These are phyloP conservation scores for Bufo bufo DNA, from an alignment of 2,113 vertebrate species.

Conservation along the genomic window DNA sequence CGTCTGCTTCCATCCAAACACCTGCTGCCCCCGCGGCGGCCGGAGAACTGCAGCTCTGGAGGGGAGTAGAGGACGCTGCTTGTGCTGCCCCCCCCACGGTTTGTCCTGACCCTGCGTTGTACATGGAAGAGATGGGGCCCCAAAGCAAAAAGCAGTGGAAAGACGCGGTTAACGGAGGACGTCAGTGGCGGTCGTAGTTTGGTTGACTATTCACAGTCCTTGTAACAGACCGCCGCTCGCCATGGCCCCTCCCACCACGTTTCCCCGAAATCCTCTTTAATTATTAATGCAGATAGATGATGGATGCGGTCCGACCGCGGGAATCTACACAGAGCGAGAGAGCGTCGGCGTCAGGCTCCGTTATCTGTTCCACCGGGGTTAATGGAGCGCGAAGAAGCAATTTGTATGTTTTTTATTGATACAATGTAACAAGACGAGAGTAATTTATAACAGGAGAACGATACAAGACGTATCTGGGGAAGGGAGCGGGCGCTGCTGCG, in stretches of 20 bases:
- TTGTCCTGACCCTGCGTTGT: too few relatives aligned
- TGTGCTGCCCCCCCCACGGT: too few relatives aligned
- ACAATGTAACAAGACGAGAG: constrained; percentile 6
- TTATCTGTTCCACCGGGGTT: neutral
- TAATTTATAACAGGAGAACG: neutral
- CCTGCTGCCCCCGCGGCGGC: neutral
- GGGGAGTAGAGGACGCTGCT: too few relatives aligned
- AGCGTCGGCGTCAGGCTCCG: neutral
- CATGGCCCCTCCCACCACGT: neutral
- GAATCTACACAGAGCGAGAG: neutral
- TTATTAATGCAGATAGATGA: neutral
- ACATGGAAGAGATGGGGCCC: too few relatives aligned
- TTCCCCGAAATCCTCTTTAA: neutral
- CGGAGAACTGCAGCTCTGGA: neutral
- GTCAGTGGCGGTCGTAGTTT: neutral
- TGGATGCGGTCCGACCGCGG: neutral
- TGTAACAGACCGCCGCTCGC: neutral
- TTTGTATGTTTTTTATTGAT: neutral
- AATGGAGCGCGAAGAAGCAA: constrained; percentile 6
- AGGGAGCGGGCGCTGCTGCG: too few relatives aligned
- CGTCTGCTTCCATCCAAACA: neutral
- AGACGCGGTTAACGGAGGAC: too few relatives aligned
- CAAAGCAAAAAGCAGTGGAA: too few relatives aligned
- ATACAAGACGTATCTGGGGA: neutral
- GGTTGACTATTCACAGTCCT: neutral